A percentile compares a stretch with the other conserved stretches of the same genome.
Conservation (phyloP, 2,888 invertebrate genomes). For the Automeris io region DNA sequence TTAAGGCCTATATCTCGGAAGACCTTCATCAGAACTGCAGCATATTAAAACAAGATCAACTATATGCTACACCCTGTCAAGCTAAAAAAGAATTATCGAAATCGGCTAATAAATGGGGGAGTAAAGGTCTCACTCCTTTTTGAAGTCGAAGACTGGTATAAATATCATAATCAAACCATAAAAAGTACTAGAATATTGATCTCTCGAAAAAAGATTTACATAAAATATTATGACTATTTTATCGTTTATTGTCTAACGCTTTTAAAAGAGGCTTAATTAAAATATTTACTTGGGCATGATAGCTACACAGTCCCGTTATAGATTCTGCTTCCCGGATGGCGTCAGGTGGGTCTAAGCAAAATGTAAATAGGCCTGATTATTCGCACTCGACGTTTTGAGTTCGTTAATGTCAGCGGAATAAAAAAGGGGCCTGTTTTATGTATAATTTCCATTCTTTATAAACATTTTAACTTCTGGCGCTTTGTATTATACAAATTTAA, state of each 20-base stretch:
- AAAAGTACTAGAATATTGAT: no score
- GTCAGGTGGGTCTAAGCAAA: constrained; percentile 56
- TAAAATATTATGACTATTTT: neutral
- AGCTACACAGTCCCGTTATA: constrained; percentile 18
- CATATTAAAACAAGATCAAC: no score
- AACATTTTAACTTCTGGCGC: constrained; percentile 18
- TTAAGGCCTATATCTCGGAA: no score
- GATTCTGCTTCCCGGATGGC: constrained; percentile 24
- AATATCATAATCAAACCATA: neutral
- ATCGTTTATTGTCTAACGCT: constrained; percentile 11
- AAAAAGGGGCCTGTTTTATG: constrained; percentile 36
- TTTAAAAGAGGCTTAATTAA: constrained; percentile 23
- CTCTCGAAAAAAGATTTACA: neutral
- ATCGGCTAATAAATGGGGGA: no score
- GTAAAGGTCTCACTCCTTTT: no score
- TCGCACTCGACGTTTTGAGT: constrained; percentile 47
- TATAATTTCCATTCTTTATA: constrained; percentile 32
- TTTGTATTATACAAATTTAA: constrained; percentile 16
- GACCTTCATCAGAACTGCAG: no score
- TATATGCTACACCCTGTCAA: no score
- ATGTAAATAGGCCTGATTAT: constrained; percentile 58
- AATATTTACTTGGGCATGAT: constrained; percentile 28
- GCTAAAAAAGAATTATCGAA: no score
- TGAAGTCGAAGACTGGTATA: no score
- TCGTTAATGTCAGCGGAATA: constrained; percentile 47